Evolutionary conservation across 1,140 invertebrate genomes (phyloP).

Genomic region (Aphidius gifuensis): DNA sequence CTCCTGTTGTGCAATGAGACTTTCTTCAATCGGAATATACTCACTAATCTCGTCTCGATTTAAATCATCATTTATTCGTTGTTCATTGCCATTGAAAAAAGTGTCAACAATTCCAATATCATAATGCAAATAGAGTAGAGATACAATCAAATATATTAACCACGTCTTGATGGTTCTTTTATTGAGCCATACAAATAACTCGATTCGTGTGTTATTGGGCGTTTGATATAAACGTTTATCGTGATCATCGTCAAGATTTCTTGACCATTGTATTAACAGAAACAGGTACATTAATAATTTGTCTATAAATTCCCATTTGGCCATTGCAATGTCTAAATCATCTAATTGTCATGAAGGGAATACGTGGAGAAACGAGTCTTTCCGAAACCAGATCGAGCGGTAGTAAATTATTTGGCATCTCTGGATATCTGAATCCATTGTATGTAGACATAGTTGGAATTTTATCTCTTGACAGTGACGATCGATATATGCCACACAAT

Average conservation of each 20-base stretch:
- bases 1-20: constrained; percentile 13
- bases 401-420: constrained; percentile 23
- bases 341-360: constrained; percentile 40
- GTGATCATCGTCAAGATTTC: constrained; percentile 40
- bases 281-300: constrained; percentile 46
- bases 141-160: constrained; percentile 23
- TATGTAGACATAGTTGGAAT: constrained; percentile 26
- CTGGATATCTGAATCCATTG: constrained; percentile 31
- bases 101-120: constrained; percentile 18
- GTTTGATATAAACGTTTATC: constrained; percentile 37
- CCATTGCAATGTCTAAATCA: constrained; percentile 36
- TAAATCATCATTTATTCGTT: neutral
- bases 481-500: constrained; percentile 27
- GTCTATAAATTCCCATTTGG: constrained; percentile 39
- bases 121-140: constrained; percentile 26
- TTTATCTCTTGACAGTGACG: constrained; percentile 23
- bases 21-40: constrained; percentile 28
- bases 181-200: constrained; percentile 20
- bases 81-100: constrained; percentile 4
- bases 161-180: constrained; percentile 28
- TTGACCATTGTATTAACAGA: constrained; percentile 41
- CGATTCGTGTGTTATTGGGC: constrained; percentile 34
- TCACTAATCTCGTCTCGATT: constrained; percentile 30
- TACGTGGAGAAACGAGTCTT: constrained; percentile 39
- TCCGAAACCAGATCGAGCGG: constrained; percentile 40